A percentile compares a stretch with the other conserved stretches of the same genome.
Evolutionary conservation across 2,113 vertebrate genomes (phyloP).

Genomic region (Speoplatyrhinus poulsoni): DNA sequence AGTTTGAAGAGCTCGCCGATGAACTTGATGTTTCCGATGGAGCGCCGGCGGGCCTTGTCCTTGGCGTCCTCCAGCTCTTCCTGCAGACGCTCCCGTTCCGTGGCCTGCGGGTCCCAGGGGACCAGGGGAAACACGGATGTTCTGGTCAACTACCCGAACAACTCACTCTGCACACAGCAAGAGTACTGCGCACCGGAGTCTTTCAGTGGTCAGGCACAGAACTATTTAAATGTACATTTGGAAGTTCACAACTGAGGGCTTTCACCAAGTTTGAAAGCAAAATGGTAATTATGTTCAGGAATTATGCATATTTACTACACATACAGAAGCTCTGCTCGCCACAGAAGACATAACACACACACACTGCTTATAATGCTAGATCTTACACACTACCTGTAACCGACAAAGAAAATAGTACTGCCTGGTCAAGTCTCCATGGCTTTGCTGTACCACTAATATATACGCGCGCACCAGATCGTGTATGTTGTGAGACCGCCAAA

Average conservation of each 20-base stretch:
- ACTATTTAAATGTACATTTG: too few relatives aligned
- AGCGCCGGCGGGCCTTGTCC: slow-evolving; percentile 92
- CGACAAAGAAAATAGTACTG: too few relatives aligned
- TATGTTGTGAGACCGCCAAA: not conserved
- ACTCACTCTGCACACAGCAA: not conserved
- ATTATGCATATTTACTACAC: too few relatives aligned
- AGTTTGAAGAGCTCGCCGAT: slow-evolving; percentile 98
- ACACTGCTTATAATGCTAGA: too few relatives aligned
- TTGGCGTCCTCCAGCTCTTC: slow-evolving; percentile 93
- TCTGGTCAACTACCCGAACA: not conserved
- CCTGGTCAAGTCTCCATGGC: not conserved
- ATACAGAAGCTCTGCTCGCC: too few relatives aligned
- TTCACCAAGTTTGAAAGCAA: too few relatives aligned
- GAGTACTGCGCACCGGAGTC: too few relatives aligned
- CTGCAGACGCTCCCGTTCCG: slow-evolving; percentile 87
- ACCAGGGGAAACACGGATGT: not conserved
- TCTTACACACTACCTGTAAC: too few relatives aligned
- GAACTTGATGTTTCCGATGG: slow-evolving; percentile 97
- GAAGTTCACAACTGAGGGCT: too few relatives aligned
- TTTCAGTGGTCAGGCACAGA: too few relatives aligned
- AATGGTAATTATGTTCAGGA: too few relatives aligned
- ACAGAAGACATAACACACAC: too few relatives aligned
- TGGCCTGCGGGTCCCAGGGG: slow-evolving; percentile 69
- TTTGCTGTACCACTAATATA: not conserved
- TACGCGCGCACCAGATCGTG: not conserved